Percentiles rank a stretch among this genome's conserved stretches.
Conservation (phyloP, 1,140 invertebrate species). For the Lordiphosa collinella region DNA sequence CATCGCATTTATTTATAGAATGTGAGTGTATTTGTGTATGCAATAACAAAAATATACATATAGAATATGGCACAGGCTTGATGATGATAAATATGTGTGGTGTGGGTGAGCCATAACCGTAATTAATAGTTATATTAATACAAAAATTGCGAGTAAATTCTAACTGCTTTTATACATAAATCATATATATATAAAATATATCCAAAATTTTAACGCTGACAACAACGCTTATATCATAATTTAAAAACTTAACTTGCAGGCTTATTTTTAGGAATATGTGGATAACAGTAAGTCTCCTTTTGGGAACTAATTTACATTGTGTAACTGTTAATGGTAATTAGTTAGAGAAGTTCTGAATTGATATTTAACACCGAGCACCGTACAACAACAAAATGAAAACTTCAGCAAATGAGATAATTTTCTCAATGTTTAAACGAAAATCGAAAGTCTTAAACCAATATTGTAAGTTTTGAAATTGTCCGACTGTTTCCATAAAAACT, state of each 20-base stretch:
- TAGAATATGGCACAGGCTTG: slow-evolving; percentile 37
- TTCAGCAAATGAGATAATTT: background rate
- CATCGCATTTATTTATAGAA: slow-evolving; percentile 48
- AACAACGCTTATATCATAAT: slow-evolving; percentile 16
- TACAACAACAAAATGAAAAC: too few relatives aligned
- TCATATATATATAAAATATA: slow-evolving; percentile 71
- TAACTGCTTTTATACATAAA: slow-evolving; percentile 38
- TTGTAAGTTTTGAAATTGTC: too few relatives aligned
- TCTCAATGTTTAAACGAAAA: background rate
- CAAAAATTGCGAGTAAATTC: slow-evolving; percentile 26
- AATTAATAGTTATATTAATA: slow-evolving; percentile 39
- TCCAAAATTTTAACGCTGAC: slow-evolving; percentile 44
- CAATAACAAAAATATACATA: slow-evolving; percentile 45
- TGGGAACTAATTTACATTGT: too few relatives aligned
- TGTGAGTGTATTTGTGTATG: slow-evolving; percentile 32
- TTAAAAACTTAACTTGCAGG: slow-evolving; percentile 55
- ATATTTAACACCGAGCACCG: too few relatives aligned
- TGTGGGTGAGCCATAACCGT: slow-evolving; percentile 34
- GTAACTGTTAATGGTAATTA: background rate
- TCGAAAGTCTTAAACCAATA: too few relatives aligned
- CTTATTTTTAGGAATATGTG: slow-evolving; percentile 27
- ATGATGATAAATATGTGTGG: slow-evolving; percentile 37
- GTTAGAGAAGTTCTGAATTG: slow-evolving; percentile 1
- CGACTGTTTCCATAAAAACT: too few relatives aligned
- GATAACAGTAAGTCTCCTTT: background rate